Base-by-base conservation (phyloP, 2,113 vertebrate genomes). In the Dermatemys mawii region DNA sequence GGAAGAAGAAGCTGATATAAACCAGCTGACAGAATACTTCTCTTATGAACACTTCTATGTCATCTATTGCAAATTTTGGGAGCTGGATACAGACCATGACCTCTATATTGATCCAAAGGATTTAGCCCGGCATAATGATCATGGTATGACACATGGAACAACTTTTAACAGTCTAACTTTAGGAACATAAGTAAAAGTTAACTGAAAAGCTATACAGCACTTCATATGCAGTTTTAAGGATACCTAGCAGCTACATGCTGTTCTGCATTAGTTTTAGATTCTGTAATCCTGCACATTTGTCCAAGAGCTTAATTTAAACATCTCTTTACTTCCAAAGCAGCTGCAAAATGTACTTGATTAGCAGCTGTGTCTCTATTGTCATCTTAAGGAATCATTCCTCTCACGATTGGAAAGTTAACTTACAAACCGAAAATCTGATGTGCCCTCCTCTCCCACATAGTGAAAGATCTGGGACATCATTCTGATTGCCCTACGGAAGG, bases 11-110 rank as follows among this genome's bases (percentile, higher is more conserved):
- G 98, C 99, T 6, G 99, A 99, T 92, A 99, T 99, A 94, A 99
- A 99, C 98, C 99, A 99, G 98, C 97, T 99, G 95, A 99, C 99
- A 0, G 99, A 99, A 41, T 99, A 98, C 96, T 99, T 99, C 98
- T 99, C 99, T 80, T 99, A 99, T 14, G 99, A 99, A 96, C 99
- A 99, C 92, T 99, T 99, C 97, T 99, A 99, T 24, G 99, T 99
- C 63, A 99, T 99, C 96, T 99, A 99, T 97, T 99, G 99, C 97
- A 99, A 99, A 97, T 99, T 99, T 97, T 99, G 99, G 99, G 99
- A 99, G 98, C 98, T 99, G 91, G 99, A 99, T 97, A 98, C 98
- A 0, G 99, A 99, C 98, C 99, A 99, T 4, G 99, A 99, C 98
- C 99, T 99, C 78, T 99, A 98, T 96, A 99, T 99, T 35, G 98